A percentile compares a stretch with the other conserved stretches of the same genome.
These are phyloP conservation scores for Brienomyrus brachyistius DNA, from an alignment of 2,113 vertebrate genomes.

Conservation along the genomic window DNA sequence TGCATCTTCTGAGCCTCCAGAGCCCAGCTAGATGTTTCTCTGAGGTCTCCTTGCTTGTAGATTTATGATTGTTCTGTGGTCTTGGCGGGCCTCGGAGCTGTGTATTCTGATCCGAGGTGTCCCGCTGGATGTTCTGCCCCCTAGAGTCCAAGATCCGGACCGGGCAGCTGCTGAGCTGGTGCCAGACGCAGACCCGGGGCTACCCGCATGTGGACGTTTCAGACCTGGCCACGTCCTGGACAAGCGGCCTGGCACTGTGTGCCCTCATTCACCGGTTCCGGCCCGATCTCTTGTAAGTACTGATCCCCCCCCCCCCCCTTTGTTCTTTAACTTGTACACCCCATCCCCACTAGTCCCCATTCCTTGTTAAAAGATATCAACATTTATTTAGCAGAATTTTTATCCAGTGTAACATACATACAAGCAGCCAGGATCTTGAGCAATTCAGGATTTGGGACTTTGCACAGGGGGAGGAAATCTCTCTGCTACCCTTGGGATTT, in stretches of 20 bases:
- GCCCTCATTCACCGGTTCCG: conserved; percentile 86
- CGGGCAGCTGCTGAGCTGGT: conserved; percentile 83
- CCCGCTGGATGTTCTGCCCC: neutral
- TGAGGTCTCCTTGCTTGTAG: neutral
- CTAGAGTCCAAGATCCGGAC: conserved; percentile 82
- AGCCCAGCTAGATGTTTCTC: neutral
- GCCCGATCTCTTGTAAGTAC: conserved; percentile 78
- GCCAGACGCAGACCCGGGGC: conserved; percentile 83
- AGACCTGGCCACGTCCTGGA: conserved; percentile 82
- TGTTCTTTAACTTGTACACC: neutral
- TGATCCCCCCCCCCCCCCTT: neutral
- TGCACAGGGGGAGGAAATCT: neutral
- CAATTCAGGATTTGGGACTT: neutral
- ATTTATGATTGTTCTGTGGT: neutral
- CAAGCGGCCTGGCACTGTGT: conserved; percentile 80
- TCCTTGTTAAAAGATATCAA: neutral
- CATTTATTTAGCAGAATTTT: neutral
- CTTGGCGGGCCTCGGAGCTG: neutral
- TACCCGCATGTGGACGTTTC: conserved; percentile 72
- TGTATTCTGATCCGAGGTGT: neutral
- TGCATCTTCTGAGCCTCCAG: neutral
- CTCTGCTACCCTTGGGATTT: neutral
- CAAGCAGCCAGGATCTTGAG: neutral
- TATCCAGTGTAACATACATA: neutral
- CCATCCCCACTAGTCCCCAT: neutral